phyloP scores from a whole-genome alignment of 2,888 invertebrate genomes.

The Macrosoma leucophasiata region DNA sequence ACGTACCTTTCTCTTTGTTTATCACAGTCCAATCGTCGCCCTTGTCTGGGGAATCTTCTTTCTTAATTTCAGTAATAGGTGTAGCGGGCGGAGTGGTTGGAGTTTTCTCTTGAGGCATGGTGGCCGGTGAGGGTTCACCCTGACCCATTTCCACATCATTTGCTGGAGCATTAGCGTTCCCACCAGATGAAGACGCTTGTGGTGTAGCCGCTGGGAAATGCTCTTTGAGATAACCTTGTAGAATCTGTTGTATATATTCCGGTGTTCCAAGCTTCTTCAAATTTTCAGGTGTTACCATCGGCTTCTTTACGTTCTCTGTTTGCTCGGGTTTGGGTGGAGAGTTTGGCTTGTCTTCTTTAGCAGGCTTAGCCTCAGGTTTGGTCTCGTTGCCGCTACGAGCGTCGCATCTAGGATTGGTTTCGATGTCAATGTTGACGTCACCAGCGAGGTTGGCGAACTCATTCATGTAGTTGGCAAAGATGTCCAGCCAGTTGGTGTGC shows the following conservation, averaged over 20 bases:
- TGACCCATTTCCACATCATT: conserved; percentile 39
- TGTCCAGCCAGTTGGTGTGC: conserved; percentile 61
- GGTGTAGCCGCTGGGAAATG: conserved; percentile 11
- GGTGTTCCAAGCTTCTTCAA: too few relatives aligned
- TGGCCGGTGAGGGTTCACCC: conserved; percentile 22
- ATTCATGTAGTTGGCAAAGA: conserved; percentile 65
- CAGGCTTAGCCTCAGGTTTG: conserved; percentile 20
- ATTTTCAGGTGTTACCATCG: conserved; percentile 10
- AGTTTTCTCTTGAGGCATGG: conserved; percentile 22
- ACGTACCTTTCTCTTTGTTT: conserved; percentile 54
- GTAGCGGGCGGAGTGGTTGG: conserved; percentile 27
- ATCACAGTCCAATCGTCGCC: conserved; percentile 59
- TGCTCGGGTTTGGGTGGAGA: conserved; percentile 22
- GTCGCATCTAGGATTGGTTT: too few relatives aligned
- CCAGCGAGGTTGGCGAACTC: conserved; percentile 72
- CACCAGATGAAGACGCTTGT: conserved; percentile 18
- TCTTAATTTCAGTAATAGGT: conserved; percentile 19
- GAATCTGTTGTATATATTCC: conserved; percentile 28
- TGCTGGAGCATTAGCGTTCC: conserved; percentile 13
- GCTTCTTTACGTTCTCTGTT: conserved; percentile 9
- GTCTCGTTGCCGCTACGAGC: too few relatives aligned
- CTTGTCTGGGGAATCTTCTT: conserved; percentile 45
- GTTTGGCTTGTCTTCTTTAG: conserved; percentile 19
- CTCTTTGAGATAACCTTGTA: conserved; percentile 26
- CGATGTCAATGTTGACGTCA: conserved; percentile 41